Evolutionary conservation across 37 sponge, comb jelly and placozoan species (phyloP), one percentile per base, ranked within the genome.

Genomic region (Axinella damicornis): DNA sequence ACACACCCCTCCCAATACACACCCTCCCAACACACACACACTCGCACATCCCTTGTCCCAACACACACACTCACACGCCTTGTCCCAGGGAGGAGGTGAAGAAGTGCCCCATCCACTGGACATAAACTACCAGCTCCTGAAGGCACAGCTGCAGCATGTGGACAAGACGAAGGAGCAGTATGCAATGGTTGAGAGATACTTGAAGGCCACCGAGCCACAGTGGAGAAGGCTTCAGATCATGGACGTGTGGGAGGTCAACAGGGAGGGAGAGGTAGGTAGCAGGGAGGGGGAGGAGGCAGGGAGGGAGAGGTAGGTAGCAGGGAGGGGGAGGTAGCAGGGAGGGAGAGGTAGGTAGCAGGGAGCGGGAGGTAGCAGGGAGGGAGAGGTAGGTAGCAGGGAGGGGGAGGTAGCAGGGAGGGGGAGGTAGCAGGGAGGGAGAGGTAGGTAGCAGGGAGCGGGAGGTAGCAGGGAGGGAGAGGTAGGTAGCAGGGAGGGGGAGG

Each of bases 41-140:
- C 6, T 46, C 46, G 6, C 46, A 12, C 46, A 12, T 13, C 12
- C 35, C 22, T 33, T n/a, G 9, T 5, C 71, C 38, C 9, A 2
- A 70, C 38, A 5, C 71, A 2, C 4, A 70, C 71, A 70, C 13
- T 11, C 35, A n/a, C n/a, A n/a, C n/a, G n/a, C n/a, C n/a, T n/a
- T n/a, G n/a, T 32, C 38, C 71, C 9, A 84, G 71, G 61, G 19
- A 27, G 63, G 60, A 22, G 71, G 28, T 56, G 86, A 34, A 5
- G 94, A 85, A 56, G 90, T 91, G 53, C 89, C 88, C 5, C 92
- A 96, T 70, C 92, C 92, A 0, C 52, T 89, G 52, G 97, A 96
- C 30, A 67, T 69, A n/a, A 88, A 96, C 40, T 94, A 94, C 60
- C 55, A 74, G 35, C 32, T 69, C 18, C 73, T 96, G 27, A 88